A percentile compares a stretch with the other conserved stretches of the same genome.
These are phyloP conservation scores for Micronycteris hirsuta DNA, from an alignment of 2,113 vertebrate species.

Conservation along the genomic window DNA sequence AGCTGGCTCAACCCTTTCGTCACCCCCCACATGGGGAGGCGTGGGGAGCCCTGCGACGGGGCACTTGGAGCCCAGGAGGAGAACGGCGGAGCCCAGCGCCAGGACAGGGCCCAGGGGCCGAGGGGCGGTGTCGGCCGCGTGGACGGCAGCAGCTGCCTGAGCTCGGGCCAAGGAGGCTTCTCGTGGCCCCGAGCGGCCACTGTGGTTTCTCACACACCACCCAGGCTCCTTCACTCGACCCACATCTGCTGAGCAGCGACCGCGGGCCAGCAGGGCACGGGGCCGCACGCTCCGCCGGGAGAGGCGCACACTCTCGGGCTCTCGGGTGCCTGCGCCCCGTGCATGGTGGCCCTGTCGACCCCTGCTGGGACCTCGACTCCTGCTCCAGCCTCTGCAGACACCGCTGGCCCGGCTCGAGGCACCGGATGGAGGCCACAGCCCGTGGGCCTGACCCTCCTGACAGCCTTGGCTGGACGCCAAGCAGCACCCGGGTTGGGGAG, in stretches of 20 bases:
- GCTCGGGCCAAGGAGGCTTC: background rate
- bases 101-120: fast-evolving
- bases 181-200: fast-evolving
- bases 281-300: fast-evolving
- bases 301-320: fast-evolving
- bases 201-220: fast-evolving
- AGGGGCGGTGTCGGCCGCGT: too few species aligned
- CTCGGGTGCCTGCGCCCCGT: background rate
- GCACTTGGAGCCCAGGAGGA: fast-evolving
- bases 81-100: too few species aligned
- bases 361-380: too few species aligned
- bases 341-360: fast-evolving
- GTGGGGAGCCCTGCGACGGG: fast-evolving
- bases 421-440: background rate
- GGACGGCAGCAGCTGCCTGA: fast-evolving
- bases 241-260: fast-evolving
- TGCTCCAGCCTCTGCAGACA: fast-evolving
- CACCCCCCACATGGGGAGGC: fast-evolving
- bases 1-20: fast-evolving
- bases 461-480: fast-evolving
- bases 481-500: too few species aligned
- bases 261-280: fast-evolving
- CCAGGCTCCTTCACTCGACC: background rate
- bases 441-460: background rate
- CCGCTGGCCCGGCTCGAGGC: background rate